These are phyloP conservation scores for Pristiophorus japonicus DNA, from an alignment of 2,113 vertebrate species.

Conservation along the genomic window DNA sequence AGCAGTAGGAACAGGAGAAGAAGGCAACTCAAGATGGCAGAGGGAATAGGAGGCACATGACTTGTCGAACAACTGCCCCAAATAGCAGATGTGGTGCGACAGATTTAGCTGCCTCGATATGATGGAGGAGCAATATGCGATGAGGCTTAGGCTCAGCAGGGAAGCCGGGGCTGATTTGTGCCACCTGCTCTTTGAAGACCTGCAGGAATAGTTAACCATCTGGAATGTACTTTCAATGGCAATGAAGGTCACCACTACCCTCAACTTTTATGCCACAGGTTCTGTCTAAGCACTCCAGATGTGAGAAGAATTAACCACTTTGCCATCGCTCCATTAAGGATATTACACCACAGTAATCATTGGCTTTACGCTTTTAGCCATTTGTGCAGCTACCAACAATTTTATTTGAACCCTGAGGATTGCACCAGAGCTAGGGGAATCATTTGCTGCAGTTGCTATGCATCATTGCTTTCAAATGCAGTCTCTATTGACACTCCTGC, in stretches of 20 bases:
- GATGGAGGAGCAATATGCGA: neutral
- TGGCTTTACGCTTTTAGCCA: neutral
- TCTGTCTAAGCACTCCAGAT: neutral
- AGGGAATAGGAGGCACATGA: neutral
- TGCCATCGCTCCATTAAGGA: neutral
- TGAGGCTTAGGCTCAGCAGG: neutral
- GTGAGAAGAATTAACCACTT: neutral
- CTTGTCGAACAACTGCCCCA: neutral
- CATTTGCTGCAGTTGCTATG: neutral
- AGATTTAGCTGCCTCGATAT: neutral
- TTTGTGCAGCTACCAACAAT: neutral
- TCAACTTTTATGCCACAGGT: neutral
- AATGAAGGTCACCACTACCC: neutral
- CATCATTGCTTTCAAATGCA: neutral
- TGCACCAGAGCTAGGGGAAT: neutral
- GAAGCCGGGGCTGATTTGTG: neutral
- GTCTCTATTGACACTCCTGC: neutral
- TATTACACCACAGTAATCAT: neutral
- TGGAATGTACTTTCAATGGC: neutral
- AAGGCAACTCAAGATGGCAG: neutral
- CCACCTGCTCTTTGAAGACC: neutral
- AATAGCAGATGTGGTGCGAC: neutral
- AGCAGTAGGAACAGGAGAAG: neutral
- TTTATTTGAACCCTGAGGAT: neutral
- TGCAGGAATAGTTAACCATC: constrained; percentile 21